Percentiles rank a stretch among this genome's conserved stretches.
Conservation (phyloP, 2,113 vertebrate genomes). For the Cyprinodon brontotheroides region DNA sequence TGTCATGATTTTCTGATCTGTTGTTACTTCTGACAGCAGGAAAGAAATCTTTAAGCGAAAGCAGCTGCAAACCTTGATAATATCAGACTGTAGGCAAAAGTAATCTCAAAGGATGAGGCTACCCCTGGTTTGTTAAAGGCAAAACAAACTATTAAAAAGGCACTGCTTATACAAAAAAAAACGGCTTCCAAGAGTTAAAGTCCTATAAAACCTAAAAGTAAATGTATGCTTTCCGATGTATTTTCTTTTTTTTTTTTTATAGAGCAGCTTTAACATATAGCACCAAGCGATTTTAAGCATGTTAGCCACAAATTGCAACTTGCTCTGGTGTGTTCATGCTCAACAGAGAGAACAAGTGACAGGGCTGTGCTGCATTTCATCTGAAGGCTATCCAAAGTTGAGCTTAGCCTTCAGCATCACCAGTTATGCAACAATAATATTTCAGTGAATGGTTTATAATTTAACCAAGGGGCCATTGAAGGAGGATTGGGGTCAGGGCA, state of each 20-base stretch:
- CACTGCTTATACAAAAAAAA: neutral
- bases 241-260: neutral
- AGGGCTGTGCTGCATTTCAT: constrained; percentile 25
- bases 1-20: too few species aligned
- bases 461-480: constrained; percentile 47
- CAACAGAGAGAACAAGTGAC: constrained; percentile 16
- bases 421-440: constrained; percentile 47
- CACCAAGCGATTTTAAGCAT: neutral
- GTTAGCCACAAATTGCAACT: neutral
- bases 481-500: constrained; percentile 54
- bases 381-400: constrained; percentile 56
- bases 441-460: constrained; percentile 54
- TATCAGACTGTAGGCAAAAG: neutral
- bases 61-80: too few species aligned
- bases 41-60: neutral
- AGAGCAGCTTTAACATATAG: neutral
- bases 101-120: too few species aligned
- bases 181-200: neutral
- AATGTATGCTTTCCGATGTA: too few species aligned
- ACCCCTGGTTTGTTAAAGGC: neutral
- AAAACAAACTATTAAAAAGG: neutral
- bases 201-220: too few species aligned
- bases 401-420: constrained; percentile 46
- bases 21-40: too few species aligned
- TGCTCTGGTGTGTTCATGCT: constrained; percentile 6